Percentiles rank a stretch among this genome's conserved stretches.
Evolutionary conservation across 2,797 vertebrate genomes (phyloP).

Genomic region (Pachyuromys duprasi): DNA sequence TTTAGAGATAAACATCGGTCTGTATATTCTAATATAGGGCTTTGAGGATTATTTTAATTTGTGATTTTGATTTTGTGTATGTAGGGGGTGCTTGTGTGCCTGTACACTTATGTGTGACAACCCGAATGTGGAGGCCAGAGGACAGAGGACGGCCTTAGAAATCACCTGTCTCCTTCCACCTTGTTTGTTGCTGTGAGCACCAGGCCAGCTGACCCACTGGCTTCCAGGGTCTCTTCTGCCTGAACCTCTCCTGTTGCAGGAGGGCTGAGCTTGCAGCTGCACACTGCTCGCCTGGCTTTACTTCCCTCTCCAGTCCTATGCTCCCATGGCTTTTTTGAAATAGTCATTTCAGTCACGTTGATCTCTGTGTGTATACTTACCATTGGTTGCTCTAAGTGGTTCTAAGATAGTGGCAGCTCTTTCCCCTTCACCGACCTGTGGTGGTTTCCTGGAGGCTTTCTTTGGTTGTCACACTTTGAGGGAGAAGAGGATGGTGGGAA

Average conservation of each 20-base stretch:
- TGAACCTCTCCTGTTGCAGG: no score
- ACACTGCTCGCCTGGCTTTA: background rate
- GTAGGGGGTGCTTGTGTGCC: background rate
- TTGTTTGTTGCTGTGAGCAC: background rate
- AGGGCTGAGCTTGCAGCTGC: background rate
- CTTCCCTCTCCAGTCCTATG: background rate
- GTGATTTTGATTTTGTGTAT: background rate
- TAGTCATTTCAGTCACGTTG: background rate
- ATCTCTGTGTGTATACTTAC: background rate
- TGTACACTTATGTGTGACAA: background rate
- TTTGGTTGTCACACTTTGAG: background rate
- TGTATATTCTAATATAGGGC: background rate
- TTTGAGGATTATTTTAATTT: background rate
- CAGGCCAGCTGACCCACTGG: background rate
- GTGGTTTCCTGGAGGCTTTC: background rate
- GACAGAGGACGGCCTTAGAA: background rate
- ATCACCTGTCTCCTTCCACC: background rate
- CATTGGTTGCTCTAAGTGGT: background rate
- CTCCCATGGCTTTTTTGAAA: background rate
- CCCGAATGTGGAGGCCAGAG: background rate
- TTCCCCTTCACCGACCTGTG: no score
- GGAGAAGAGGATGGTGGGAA: no score
- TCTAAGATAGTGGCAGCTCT: background rate
- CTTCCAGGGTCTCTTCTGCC: background rate
- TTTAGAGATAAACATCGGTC: constrained; percentile 29